Evolutionary conservation across 2,113 vertebrate genomes (phyloP).

Genomic region (Suricata suricatta): DNA sequence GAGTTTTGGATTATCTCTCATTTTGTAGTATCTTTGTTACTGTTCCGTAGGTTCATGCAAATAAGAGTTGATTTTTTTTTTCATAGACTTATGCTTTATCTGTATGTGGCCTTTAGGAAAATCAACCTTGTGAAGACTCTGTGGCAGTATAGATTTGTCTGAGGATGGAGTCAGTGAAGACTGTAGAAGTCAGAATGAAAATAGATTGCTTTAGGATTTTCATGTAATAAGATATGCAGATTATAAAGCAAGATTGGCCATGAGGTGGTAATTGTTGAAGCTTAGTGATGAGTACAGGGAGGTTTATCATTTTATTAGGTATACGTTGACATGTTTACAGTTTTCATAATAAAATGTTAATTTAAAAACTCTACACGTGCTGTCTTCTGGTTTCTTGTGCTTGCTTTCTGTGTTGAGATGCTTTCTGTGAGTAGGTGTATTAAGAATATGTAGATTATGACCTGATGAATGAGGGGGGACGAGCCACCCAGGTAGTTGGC

Average conservation of each 20-base stretch:
- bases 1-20: not conserved
- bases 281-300: not conserved
- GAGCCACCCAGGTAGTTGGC: not conserved
- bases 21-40: slow-evolving; percentile 33
- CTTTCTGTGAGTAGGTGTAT: not conserved
- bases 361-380: not conserved
- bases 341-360: not conserved
- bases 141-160: not conserved
- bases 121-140: not conserved
- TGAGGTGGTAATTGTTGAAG: not conserved
- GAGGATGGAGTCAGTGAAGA: not conserved
- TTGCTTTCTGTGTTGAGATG: not conserved
- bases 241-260: not conserved
- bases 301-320: not conserved
- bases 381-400: not conserved
- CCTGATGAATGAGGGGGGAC: not conserved
- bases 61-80: not conserved
- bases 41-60: not conserved
- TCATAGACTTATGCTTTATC: not conserved
- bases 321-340: not conserved
- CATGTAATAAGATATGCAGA: not conserved
- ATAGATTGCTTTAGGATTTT: slow-evolving; percentile 4
- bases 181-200: not conserved
- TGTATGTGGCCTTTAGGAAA: slow-evolving; percentile 7
- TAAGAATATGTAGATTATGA: not conserved